Evolutionary conservation across 2,797 vertebrate genomes (phyloP).

Genomic region (Acrocephalus scirpaceus): DNA sequence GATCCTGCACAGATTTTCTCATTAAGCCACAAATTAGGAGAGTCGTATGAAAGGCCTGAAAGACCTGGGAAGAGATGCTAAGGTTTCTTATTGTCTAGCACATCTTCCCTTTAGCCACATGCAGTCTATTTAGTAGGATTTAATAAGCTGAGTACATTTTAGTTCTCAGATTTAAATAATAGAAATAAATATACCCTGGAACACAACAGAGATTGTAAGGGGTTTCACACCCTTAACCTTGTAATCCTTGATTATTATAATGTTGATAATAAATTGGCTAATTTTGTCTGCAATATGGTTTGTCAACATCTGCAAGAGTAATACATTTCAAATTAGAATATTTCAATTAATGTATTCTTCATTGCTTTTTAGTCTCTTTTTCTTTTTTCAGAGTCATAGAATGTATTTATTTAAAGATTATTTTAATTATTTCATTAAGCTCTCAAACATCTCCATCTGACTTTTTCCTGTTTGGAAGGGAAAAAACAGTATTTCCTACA

Average conservation of each 20-base stretch:
- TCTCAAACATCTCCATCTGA: neutral
- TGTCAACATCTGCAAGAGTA: neutral
- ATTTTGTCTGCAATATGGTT: neutral
- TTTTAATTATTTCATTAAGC: neutral
- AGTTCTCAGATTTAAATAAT: neutral
- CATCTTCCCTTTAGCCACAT: neutral
- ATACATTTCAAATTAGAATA: neutral
- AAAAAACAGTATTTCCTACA: neutral
- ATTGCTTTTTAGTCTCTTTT: neutral
- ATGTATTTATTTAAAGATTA: neutral
- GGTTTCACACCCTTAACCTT: neutral
- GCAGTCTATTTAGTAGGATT: neutral
- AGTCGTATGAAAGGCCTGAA: neutral
- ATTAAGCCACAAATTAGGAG: neutral
- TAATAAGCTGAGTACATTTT: neutral
- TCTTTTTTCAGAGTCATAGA: neutral
- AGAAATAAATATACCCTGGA: neutral
- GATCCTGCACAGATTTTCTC: neutral
- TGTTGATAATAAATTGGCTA: conserved; percentile 1
- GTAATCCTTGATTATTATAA: neutral
- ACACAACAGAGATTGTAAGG: neutral
- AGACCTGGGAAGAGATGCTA: neutral
- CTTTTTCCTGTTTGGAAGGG: neutral
- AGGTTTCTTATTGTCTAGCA: neutral
- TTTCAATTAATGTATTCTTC: neutral